These are phyloP conservation scores for Agelastica alni DNA, from an alignment of 2,888 invertebrate species.

Conservation along the genomic window DNA sequence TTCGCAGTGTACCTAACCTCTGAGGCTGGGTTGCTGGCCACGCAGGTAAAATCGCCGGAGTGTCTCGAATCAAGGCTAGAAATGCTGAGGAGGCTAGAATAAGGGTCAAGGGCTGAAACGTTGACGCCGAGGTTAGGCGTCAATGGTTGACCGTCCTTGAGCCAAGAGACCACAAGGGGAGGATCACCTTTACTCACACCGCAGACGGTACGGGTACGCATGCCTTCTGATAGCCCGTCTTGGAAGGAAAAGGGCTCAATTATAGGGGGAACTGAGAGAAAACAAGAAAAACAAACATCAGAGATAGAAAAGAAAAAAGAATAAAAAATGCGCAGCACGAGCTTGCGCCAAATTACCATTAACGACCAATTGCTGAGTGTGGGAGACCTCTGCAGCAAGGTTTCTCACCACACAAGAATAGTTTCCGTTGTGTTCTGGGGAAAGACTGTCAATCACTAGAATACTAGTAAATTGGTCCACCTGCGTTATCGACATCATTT, in stretches of 20 bases:
- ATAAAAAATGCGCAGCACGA: slow-evolving; percentile 51
- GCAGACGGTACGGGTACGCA: slow-evolving; percentile 80
- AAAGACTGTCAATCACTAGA: slow-evolving; percentile 75
- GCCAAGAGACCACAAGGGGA: slow-evolving; percentile 79
- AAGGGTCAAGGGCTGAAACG: slow-evolving; percentile 74
- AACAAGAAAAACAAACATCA: slow-evolving; percentile 63
- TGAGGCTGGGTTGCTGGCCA: slow-evolving; percentile 78
- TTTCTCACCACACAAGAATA: slow-evolving; percentile 76
- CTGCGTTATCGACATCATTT: slow-evolving; percentile 68
- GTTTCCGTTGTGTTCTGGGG: slow-evolving; percentile 77
- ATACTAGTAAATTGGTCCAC: slow-evolving; percentile 79
- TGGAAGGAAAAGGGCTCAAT: slow-evolving; percentile 85
- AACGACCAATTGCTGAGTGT: slow-evolving; percentile 74
- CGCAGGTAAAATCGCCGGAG: slow-evolving; percentile 78
- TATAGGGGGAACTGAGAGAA: slow-evolving; percentile 76
- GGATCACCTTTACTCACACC: slow-evolving; percentile 81
- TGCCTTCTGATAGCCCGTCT: slow-evolving; percentile 80
- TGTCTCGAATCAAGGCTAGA: slow-evolving; percentile 75
- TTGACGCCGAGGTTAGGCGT: slow-evolving; percentile 69
- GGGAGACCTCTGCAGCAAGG: slow-evolving; percentile 73
- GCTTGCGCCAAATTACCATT: slow-evolving; percentile 68
- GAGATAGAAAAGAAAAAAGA: slow-evolving; percentile 58
- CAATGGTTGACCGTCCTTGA: slow-evolving; percentile 77
- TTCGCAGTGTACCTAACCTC: slow-evolving; percentile 79
- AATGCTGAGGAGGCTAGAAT: slow-evolving; percentile 78